Conservation (phyloP, 2,113 vertebrate genomes). For the Myiozetetes cayanensis region DNA sequence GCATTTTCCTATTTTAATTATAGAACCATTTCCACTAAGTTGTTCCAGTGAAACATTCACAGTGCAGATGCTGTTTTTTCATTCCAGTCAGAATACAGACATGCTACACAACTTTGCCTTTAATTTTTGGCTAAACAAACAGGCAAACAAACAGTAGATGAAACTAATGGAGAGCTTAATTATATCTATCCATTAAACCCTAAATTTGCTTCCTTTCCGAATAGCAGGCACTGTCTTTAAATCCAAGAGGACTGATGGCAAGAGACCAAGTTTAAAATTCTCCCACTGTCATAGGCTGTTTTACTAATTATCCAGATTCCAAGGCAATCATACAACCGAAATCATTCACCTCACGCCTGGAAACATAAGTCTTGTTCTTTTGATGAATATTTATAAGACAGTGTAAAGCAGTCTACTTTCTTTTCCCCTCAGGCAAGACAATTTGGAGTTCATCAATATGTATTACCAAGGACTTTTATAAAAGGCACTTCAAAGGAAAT, state of each 20-base stretch:
- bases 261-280: constrained; percentile 77
- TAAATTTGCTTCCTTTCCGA: constrained; percentile 54
- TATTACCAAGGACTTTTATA: constrained; percentile 95
- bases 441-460: constrained; percentile 99
- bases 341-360: constrained; percentile 87
- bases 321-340: constrained; percentile 83
- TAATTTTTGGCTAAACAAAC: constrained; percentile 61
- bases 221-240: constrained; percentile 55
- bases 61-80: not conserved
- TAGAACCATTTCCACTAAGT: not conserved
- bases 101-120: constrained; percentile 28
- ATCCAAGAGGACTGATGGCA: constrained; percentile 66
- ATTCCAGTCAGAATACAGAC: constrained; percentile 9
- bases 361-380: constrained; percentile 85
- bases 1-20: constrained; percentile 15
- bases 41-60: not conserved
- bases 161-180: constrained; percentile 53
- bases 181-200: constrained; percentile 60
- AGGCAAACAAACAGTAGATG: constrained; percentile 59
- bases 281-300: constrained; percentile 75
- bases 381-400: constrained; percentile 95
- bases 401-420: constrained; percentile 89
- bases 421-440: constrained; percentile 91
- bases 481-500: constrained; percentile 97
- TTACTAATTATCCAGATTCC: constrained; percentile 86